Evolutionary conservation across 2,113 vertebrate genomes (phyloP), one percentile per base, ranked within the genome.

Genomic region (Maccullochella peelii): DNA sequence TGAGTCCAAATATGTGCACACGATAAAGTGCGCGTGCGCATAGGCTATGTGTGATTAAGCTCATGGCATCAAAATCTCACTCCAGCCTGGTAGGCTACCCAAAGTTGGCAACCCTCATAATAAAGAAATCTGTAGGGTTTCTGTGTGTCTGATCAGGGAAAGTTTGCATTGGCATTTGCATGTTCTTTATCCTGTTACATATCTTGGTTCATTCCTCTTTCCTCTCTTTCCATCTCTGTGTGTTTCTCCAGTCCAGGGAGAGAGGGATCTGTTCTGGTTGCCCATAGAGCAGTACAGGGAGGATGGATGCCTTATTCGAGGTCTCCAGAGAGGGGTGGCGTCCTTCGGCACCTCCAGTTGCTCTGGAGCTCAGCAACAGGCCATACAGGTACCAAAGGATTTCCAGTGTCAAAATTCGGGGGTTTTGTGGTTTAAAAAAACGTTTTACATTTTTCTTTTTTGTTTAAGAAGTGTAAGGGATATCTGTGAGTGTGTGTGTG

Each of bases 241-340:
- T 49, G 20, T 72, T 12, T 58, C 15, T 90, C 33, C 50, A 98
- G 97, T 98, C 90, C 97, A 98, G 18, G 97, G 97, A 9, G 96
- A 98, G 65, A 95, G 96, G 44, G 97, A 98, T 93, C 95, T 98
- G 72, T 97, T 98, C 85, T 98, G 97, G 97, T 88, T 98, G 80
- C 97, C 97, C 44, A 98, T 98, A 0, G 97, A 98, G 87, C 97
- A 98, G 91, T 98, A 98, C 90, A 94, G 97, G 66, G 97, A 96
- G 88, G 97, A 98, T 0, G 97, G 97, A 3, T 97, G 97, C 70
- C 97, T 98, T 89, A 97, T 98, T 83, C 94, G 97, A 52, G 97
- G 97, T 21, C 95, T 98, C 88, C 97, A 98, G 93, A 95, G 97
- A 42, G 97, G 97, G 21, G 97, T 97, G 0, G 97, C 97, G 0